These are phyloP conservation scores for Drosophila grimshawi DNA, from an alignment of 1,140 invertebrate species.

Conservation along the genomic window DNA sequence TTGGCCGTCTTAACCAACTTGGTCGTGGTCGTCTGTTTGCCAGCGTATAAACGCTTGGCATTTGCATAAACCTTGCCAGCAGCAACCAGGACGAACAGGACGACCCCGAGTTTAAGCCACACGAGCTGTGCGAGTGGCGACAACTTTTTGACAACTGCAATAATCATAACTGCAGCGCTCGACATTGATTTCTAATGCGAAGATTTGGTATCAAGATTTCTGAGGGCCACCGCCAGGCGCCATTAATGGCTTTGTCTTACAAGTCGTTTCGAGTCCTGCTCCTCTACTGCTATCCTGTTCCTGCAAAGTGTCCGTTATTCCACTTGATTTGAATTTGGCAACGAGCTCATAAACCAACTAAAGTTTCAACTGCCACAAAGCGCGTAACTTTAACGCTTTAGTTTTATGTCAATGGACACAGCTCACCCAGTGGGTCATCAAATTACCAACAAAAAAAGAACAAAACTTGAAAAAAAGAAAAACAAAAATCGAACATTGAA, in stretches of 20 bases:
- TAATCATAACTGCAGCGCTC: constrained; percentile 77
- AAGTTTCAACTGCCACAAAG: constrained; percentile 47
- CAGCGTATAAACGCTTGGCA: constrained; percentile 65
- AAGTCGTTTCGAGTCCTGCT: constrained; percentile 51
- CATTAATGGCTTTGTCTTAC: constrained; percentile 75
- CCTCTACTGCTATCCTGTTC: not conserved
- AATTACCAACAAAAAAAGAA: constrained; percentile 2
- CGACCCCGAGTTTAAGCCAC: constrained; percentile 11
- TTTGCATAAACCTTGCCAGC: constrained; percentile 74
- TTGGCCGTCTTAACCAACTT: constrained; percentile 4
- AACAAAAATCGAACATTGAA: constrained; percentile 41
- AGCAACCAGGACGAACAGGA: constrained; percentile 6
- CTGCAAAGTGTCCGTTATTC: constrained; percentile 44
- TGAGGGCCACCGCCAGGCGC: constrained; percentile 41
- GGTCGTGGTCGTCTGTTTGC: constrained; percentile 49
- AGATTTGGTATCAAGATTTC: constrained; percentile 65
- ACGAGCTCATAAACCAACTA: constrained; percentile 59
- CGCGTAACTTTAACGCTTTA: constrained; percentile 50
- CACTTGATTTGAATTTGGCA: constrained; percentile 68
- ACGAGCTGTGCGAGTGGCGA: not conserved
- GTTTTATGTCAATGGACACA: constrained; percentile 55
- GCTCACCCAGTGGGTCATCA: constrained; percentile 56
- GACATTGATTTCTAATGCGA: constrained; percentile 71
- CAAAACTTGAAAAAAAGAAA: constrained; percentile 15
- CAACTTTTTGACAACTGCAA: constrained; percentile 75